A percentile compares a stretch with the other conserved stretches of the same genome.
phyloP scores from a whole-genome alignment of 2,888 invertebrate species.

The Cephus nigrinus region DNA sequence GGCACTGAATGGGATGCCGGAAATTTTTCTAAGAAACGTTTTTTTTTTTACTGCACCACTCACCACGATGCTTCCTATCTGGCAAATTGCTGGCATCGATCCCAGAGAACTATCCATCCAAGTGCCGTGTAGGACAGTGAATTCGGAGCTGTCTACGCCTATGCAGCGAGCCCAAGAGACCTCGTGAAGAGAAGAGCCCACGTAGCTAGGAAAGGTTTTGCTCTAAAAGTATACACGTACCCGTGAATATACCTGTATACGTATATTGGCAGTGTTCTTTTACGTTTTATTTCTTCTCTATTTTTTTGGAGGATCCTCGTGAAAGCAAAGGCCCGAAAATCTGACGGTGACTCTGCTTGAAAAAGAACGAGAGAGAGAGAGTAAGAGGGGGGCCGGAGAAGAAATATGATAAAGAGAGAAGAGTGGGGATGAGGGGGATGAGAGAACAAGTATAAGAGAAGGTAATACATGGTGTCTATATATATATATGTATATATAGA shows the following conservation, averaged over 20 bases:
- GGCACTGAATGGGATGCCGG: background rate
- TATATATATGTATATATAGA: conserved; percentile 25
- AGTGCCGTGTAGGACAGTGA: background rate
- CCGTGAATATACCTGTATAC: background rate
- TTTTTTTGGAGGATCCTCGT: background rate
- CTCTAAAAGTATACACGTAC: background rate
- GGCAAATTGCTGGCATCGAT: background rate
- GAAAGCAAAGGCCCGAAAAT: background rate
- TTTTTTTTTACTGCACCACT: background rate
- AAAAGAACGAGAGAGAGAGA: conserved; percentile 7
- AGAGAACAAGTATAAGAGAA: conserved; percentile 13
- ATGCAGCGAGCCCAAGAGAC: background rate
- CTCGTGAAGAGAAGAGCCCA: background rate
- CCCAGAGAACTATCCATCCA: background rate
- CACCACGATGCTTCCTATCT: background rate
- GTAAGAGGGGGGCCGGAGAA: background rate
- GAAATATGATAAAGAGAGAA: conserved; percentile 9
- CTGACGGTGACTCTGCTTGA: background rate
- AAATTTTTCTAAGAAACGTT: background rate
- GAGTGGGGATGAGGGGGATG: conserved; percentile 3
- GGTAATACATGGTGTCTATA: background rate
- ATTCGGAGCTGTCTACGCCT: background rate
- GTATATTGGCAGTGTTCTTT: background rate
- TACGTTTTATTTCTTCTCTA: background rate
- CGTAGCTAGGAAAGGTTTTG: background rate